Evolutionary conservation across 1,140 invertebrate species (phyloP).

Genomic region (Macrocentrus cingulum): DNA sequence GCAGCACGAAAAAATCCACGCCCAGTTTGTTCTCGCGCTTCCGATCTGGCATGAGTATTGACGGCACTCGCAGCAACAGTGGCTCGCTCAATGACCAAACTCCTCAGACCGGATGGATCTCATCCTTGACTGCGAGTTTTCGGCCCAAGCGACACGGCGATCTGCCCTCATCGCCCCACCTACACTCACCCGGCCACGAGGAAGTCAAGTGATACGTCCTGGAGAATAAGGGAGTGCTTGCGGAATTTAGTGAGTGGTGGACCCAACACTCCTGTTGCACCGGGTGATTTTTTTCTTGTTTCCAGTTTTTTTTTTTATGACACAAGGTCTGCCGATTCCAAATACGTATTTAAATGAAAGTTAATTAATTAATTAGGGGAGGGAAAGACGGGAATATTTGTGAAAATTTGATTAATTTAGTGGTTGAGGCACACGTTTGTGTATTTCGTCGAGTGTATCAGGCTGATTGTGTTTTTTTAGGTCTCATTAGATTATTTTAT

Average conservation of each 20-base stretch:
- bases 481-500: slow-evolving; percentile 46
- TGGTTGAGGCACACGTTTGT: no score
- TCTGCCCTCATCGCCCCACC: slow-evolving; percentile 32
- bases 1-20: slow-evolving; percentile 45
- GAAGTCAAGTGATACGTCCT: slow-evolving; percentile 53
- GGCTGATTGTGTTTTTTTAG: background rate
- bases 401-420: no score
- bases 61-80: slow-evolving; percentile 52
- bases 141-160: slow-evolving; percentile 48
- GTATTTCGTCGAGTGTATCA: no score
- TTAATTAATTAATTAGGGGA: no score
- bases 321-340: background rate
- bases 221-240: slow-evolving; percentile 34
- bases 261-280: slow-evolving; percentile 48
- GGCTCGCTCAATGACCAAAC: slow-evolving; percentile 50
- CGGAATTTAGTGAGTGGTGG: slow-evolving; percentile 44
- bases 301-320: background rate
- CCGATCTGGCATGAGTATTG: slow-evolving; percentile 55
- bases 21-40: slow-evolving; percentile 50
- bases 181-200: slow-evolving; percentile 39
- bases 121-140: slow-evolving; percentile 53
- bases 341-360: no score
- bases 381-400: no score
- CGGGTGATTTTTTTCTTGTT: slow-evolving; percentile 8
- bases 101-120: slow-evolving; percentile 51